phyloP scores from a whole-genome alignment of 2,797 vertebrate species.

The Rhinoraja longicauda region DNA sequence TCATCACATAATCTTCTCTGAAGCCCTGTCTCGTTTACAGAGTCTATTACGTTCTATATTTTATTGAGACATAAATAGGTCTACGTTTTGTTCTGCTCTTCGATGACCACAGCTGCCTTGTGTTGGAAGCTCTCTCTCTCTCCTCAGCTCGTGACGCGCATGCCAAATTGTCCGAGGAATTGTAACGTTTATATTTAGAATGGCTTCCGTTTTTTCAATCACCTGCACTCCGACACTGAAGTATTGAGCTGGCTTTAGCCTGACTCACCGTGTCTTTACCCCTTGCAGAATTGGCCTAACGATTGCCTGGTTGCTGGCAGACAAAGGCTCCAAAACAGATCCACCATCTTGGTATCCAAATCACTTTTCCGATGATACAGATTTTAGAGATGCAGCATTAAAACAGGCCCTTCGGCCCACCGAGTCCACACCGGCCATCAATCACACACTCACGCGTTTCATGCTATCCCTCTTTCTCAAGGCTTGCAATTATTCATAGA shows the following conservation, averaged over 20 bases:
- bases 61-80: neutral
- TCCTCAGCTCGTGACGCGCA: neutral
- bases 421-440: no score
- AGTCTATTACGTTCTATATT: neutral
- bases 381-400: neutral
- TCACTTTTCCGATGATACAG: neutral
- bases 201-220: neutral
- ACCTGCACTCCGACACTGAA: no score
- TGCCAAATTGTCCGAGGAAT: constrained; percentile 11
- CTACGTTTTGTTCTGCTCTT: neutral
- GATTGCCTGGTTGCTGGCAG: no score
- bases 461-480: no score
- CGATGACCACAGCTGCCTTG: neutral
- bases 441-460: no score
- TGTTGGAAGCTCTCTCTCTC: neutral
- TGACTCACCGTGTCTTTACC: neutral
- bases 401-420: no score
- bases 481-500: no score
- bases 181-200: constrained; percentile 20
- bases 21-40: neutral
- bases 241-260: neutral
- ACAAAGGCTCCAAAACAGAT: neutral
- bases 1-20: neutral
- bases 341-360: neutral
- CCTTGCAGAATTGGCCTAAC: neutral